Percentiles rank a stretch among this genome's conserved stretches.
phyloP scores from a whole-genome alignment of 2,888 invertebrate species.

The Hetaerina titia region DNA sequence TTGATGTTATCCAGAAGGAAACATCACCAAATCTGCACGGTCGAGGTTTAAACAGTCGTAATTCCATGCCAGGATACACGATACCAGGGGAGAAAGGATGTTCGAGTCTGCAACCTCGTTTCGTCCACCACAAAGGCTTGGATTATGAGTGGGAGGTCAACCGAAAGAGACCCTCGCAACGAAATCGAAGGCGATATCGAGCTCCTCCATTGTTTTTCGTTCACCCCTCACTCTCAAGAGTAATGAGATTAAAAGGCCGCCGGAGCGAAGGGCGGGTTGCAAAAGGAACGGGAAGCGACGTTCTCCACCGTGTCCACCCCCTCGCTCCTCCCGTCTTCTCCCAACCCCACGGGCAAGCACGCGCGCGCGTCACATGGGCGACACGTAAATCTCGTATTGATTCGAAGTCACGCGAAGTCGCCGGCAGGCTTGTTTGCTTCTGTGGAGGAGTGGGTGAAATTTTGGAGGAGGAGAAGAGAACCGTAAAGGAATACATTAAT shows the following conservation, averaged over 20 bases:
- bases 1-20: too few relatives aligned
- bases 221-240: not conserved
- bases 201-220: not conserved
- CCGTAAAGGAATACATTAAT: too few relatives aligned
- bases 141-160: not conserved
- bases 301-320: not conserved
- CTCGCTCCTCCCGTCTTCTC: too few relatives aligned
- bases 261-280: not conserved
- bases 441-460: not conserved
- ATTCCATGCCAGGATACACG: too few relatives aligned
- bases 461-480: too few relatives aligned
- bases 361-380: not conserved
- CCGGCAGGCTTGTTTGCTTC: not conserved
- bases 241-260: not conserved
- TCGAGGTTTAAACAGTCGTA: too few relatives aligned
- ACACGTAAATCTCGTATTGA: constrained; percentile 13
- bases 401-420: not conserved
- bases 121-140: not conserved
- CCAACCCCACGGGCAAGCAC: too few relatives aligned
- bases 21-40: too few relatives aligned
- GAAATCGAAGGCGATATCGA: not conserved
- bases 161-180: not conserved
- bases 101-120: not conserved
- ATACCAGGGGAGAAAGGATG: too few relatives aligned
- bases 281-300: not conserved